Evolutionary conservation across 2,797 vertebrate genomes (phyloP).

Genomic region (Diceros bicornis): DNA sequence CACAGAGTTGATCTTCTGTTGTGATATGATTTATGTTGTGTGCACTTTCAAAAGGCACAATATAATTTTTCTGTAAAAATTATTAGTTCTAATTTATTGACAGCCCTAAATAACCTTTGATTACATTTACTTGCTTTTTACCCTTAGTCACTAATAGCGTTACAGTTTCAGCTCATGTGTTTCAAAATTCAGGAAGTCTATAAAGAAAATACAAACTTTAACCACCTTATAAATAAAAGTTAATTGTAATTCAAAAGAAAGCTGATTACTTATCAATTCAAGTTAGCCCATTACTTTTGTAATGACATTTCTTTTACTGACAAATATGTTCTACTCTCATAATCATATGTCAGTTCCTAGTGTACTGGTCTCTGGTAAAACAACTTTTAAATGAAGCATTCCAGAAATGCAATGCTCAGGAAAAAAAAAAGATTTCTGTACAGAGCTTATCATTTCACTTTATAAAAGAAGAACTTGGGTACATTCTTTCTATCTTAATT

Average conservation of each 20-base stretch:
- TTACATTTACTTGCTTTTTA: neutral
- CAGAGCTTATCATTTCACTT: neutral
- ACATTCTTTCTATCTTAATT: neutral
- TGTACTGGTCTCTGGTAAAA: neutral
- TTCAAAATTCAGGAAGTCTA: neutral
- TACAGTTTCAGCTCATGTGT: neutral
- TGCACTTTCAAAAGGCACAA: neutral
- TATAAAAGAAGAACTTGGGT: neutral
- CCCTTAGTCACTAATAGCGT: neutral
- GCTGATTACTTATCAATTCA: neutral
- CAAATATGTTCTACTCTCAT: neutral
- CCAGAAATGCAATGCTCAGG: neutral
- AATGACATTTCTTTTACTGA: neutral
- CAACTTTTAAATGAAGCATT: neutral
- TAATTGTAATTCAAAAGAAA: constrained; percentile 25
- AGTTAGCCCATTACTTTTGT: neutral
- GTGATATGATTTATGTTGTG: neutral
- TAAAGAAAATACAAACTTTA: neutral
- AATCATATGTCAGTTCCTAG: neutral
- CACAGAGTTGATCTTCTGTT: neutral
- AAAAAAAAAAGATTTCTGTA: neutral
- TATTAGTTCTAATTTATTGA: neutral
- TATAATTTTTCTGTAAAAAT: neutral
- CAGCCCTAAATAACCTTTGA: neutral
- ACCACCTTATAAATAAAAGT: neutral